phyloP scores from a whole-genome alignment of 2,888 invertebrate species.

The Zygogramma bicolorata region DNA sequence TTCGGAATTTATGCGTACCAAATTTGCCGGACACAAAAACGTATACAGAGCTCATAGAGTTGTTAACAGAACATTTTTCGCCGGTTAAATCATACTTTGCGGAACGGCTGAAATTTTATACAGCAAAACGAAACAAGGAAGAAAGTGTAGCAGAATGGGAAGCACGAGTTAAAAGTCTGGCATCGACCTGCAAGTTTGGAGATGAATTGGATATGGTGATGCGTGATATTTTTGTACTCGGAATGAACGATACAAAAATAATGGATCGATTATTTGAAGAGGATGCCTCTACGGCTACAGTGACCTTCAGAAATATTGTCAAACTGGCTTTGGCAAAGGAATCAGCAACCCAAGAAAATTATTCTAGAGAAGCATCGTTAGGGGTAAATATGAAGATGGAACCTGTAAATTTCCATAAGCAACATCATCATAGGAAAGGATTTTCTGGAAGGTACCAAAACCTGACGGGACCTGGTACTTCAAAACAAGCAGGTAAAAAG shows the following conservation, averaged over 20 bases:
- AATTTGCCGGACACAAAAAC: background rate
- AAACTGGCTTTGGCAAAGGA: constrained; percentile 32
- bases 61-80: background rate
- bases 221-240: constrained; percentile 33
- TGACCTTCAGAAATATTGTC: constrained; percentile 18
- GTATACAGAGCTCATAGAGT: background rate
- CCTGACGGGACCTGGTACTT: background rate
- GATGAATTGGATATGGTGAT: constrained; percentile 25
- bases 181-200: constrained; percentile 34
- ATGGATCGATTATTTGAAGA: constrained; percentile 36
- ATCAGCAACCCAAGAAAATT: constrained; percentile 25
- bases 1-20: background rate
- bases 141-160: constrained; percentile 23
- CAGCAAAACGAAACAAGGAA: background rate
- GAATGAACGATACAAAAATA: constrained; percentile 32
- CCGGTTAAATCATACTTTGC: background rate
- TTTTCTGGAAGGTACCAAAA: background rate
- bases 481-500: background rate
- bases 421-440: background rate
- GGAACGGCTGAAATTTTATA: background rate
- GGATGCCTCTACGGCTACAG: too few relatives aligned
- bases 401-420: background rate
- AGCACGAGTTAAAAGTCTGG: constrained; percentile 34
- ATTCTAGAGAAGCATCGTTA: background rate
- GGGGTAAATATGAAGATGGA: background rate